phyloP scores from a whole-genome alignment of 1,140 invertebrate species.

The Heliconius congener region DNA sequence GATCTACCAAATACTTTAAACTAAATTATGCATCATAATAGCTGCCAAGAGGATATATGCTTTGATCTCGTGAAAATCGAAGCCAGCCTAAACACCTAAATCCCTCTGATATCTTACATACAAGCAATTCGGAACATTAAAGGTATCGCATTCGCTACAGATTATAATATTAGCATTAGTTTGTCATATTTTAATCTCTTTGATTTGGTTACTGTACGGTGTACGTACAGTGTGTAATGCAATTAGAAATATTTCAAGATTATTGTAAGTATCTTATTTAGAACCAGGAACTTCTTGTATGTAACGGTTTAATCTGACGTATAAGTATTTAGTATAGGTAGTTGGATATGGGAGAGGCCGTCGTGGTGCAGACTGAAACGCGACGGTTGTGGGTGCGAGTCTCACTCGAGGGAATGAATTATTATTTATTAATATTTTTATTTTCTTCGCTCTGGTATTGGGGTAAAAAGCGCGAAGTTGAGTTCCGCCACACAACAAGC shows the following conservation, averaged over 20 bases:
- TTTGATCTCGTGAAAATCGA: conserved; percentile 59
- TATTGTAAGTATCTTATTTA: conserved; percentile 39
- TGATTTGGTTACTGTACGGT: conserved; percentile 36
- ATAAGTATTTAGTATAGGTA: background rate
- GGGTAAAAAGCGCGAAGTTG: no score
- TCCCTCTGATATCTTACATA: conserved; percentile 69
- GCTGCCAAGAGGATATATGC: conserved; percentile 53
- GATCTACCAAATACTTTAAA: conserved; percentile 29
- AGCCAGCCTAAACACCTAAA: conserved; percentile 50
- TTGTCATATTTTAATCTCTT: conserved; percentile 49
- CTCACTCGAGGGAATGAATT: no score
- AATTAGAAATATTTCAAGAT: conserved; percentile 52
- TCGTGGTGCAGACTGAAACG: no score
- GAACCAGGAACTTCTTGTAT: conserved; percentile 27
- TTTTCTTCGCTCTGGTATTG: no score
- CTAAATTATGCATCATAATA: conserved; percentile 39
- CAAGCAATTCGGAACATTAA: conserved; percentile 38
- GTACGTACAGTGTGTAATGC: conserved; percentile 40
- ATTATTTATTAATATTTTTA: no score
- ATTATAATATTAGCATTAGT: conserved; percentile 53
- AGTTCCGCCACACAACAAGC: no score
- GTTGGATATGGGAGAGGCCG: background rate
- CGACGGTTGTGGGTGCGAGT: no score
- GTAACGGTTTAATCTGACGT: background rate
- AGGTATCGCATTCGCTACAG: conserved; percentile 45